Conservation (phyloP, 1,140 invertebrate species). For the Halotydeus destructor region DNA sequence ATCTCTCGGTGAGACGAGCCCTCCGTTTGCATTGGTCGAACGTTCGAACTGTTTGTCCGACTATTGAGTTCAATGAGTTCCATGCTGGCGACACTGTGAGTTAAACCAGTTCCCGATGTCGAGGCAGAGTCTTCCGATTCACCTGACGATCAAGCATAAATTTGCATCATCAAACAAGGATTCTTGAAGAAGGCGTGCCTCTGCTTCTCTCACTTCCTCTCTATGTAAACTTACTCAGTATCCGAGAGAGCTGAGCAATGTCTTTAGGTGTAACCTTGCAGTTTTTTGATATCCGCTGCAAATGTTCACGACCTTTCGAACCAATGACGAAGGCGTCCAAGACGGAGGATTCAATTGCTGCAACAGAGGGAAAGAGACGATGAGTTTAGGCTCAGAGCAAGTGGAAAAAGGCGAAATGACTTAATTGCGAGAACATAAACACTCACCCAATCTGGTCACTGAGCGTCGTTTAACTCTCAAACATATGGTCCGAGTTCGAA, state of each 20-base stretch:
- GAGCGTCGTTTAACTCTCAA: slow-evolving; percentile 66
- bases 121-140: slow-evolving; percentile 7
- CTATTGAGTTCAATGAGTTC: slow-evolving; percentile 14
- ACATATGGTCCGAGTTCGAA: slow-evolving; percentile 77
- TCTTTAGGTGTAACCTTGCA: slow-evolving; percentile 10
- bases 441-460: slow-evolving; percentile 64
- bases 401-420: not conserved
- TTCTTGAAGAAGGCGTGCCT: not conserved
- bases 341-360: slow-evolving; percentile 8
- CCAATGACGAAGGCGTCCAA: slow-evolving; percentile 15
- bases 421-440: not conserved
- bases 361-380: not conserved
- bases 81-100: slow-evolving; percentile 10
- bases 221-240: slow-evolving; percentile 10
- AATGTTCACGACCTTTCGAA: slow-evolving; percentile 12
- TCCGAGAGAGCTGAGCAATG: slow-evolving; percentile 12
- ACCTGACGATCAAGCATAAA: too few relatives aligned
- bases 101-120: not conserved
- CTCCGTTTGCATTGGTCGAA: slow-evolving; percentile 1
- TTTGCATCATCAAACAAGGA: not conserved
- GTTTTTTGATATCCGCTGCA: slow-evolving; percentile 6
- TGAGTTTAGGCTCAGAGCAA: not conserved
- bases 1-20: slow-evolving; percentile 50
- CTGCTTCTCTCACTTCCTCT: not conserved
- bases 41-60: too few relatives aligned